These are phyloP conservation scores for Aporophyla lueneburgensis DNA, from an alignment of 2,888 invertebrate genomes.

Conservation along the genomic window DNA sequence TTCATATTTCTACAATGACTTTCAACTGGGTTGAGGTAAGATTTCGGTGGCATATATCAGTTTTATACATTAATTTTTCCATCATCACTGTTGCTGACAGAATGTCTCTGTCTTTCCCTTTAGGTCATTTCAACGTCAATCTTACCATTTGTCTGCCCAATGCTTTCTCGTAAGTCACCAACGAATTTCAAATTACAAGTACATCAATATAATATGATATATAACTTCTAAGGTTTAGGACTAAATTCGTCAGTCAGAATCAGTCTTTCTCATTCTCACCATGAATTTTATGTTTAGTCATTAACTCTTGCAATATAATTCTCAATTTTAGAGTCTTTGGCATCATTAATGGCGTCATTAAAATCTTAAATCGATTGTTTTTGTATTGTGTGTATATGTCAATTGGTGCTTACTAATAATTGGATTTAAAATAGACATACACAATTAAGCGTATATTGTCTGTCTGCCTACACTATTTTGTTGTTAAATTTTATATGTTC, in stretches of 20 bases:
- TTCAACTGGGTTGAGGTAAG: background rate
- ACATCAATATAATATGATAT: constrained; percentile 4
- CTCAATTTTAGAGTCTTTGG: constrained; percentile 15
- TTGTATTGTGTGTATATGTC: constrained; percentile 47
- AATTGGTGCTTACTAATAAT: constrained; percentile 43
- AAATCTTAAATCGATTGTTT: constrained; percentile 27
- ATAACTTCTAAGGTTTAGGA: background rate
- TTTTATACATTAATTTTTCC: no score
- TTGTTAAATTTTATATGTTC: constrained; percentile 41
- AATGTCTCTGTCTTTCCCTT: background rate
- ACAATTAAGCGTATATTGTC: constrained; percentile 18
- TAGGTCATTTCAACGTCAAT: background rate
- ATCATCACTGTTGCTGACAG: no score
- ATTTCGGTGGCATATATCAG: no score
- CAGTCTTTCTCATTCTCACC: constrained; percentile 7
- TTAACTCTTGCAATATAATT: constrained; percentile 25
- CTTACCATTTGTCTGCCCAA: background rate
- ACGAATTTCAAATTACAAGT: background rate
- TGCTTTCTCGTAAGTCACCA: background rate
- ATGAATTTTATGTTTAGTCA: constrained; percentile 8
- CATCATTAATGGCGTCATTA: constrained; percentile 20
- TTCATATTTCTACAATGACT: background rate
- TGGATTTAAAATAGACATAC: constrained; percentile 34
- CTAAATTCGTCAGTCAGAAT: constrained; percentile 3
- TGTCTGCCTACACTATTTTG: constrained; percentile 18